Evolutionary conservation across 1,140 invertebrate species (phyloP).

Genomic region (Odontomachus brunneus): DNA sequence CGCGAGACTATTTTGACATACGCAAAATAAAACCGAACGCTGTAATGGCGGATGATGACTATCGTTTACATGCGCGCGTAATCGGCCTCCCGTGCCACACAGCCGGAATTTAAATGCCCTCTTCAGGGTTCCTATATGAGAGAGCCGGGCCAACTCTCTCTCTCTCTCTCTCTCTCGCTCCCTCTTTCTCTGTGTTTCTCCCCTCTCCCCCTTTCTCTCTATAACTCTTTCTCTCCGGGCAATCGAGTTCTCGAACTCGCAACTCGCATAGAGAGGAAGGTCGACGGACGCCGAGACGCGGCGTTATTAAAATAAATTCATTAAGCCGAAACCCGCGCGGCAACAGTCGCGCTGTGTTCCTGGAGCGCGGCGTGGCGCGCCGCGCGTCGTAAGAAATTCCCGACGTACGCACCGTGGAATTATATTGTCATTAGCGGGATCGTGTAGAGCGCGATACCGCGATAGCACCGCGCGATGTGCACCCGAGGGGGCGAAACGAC

Average conservation of each 20-base stretch:
- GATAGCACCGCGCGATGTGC: constrained; percentile 19
- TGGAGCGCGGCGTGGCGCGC: neutral
- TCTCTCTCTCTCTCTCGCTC: constrained; percentile 12
- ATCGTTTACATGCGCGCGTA: constrained; percentile 71
- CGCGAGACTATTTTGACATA: constrained; percentile 65
- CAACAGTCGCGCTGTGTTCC: constrained; percentile 39
- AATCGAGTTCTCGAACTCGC: constrained; percentile 4
- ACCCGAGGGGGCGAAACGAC: constrained; percentile 7
- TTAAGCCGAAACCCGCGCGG: constrained; percentile 64
- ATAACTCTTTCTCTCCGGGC: neutral
- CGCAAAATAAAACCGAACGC: constrained; percentile 50
- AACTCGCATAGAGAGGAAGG: constrained; percentile 40
- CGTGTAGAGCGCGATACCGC: constrained; percentile 26
- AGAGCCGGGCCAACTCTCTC: neutral
- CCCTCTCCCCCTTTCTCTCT: neutral
- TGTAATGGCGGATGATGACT: constrained; percentile 70
- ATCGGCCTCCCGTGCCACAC: constrained; percentile 50
- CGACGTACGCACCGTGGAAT: constrained; percentile 72
- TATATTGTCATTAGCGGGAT: constrained; percentile 79
- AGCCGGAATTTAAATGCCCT: constrained; percentile 70
- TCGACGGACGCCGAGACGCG: constrained; percentile 61
- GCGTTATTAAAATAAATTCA: constrained; percentile 75
- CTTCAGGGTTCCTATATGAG: constrained; percentile 36
- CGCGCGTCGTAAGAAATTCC: constrained; percentile 64
- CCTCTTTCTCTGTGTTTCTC: neutral